Base-by-base conservation (phyloP, 2,113 vertebrate genomes). In the Mesoclemmys tuberculata region DNA sequence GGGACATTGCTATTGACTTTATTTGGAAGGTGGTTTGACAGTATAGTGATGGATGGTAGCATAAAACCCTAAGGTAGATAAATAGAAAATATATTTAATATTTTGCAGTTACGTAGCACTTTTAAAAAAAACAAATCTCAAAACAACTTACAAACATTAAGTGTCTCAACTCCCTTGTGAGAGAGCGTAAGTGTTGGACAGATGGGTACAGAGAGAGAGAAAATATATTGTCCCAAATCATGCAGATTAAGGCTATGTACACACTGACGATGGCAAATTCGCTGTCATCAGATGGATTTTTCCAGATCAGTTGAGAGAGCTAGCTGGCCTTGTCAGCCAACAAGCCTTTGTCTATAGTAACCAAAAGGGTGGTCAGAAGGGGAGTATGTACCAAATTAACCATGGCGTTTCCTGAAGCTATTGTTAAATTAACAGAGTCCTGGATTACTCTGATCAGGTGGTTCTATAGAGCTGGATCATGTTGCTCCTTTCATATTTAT, bases 401-500 rank as follows among this genome's bases (percentile, higher is more conserved):
- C 38, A 48, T 35, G 10, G 29, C 84, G 80, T 96, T 92, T 97
- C 83, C 93, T 90, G 82, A 93, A 95, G 54, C 51, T 71, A 54
- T 71, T 93, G 64, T 55, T 88, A 90, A 94, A 86, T 94, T 87
- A 90, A 46, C 48, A n/a, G 75, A 82, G n/a, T 82, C 75, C 3
- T 2, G 77, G 64, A 48, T 82, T 95, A 41, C 90, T 91, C 71
- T 44, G 13, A 22, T 80, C 81, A 31, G 78, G 48, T 91, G 56
- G 18, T 6, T 91, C 86, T 44, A 10, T 87, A 54, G 54, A 54
- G 68, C 80, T 64, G 74, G 71, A 91, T 93, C 56, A 54, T 19
- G 75, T 82, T 75, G 12, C 84, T 93, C n/a, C 52, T 55, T 96
- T 95, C 80, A 52, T 80, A 21, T 85, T 95, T 92, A 54, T 94